Base-by-base conservation (phyloP, 2,113 vertebrate genomes). In the Archilochus colubris region DNA sequence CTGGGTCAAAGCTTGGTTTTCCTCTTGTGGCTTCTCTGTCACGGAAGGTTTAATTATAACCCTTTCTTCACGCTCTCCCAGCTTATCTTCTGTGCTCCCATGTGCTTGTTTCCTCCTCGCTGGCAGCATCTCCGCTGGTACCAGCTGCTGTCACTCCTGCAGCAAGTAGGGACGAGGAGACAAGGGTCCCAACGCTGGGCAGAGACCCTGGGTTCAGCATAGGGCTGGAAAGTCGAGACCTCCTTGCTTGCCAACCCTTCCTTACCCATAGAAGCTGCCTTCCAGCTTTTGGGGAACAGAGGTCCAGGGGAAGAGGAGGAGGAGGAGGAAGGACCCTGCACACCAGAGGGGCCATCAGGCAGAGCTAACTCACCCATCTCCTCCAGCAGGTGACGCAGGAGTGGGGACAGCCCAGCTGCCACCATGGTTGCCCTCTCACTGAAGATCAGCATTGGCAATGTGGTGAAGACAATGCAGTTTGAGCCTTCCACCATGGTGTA, bases 391-490 rank as follows among this genome's bases (percentile, higher is more conserved):
- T 97, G 93, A 97, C 91, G 27, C 85, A 91, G 94, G 81, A 96
- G 93, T 57, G 76, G 96, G 92, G 58, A 89, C 91, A 59, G 40
- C 79, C 89, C 67, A 86, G 74, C 97, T 27, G 98, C 98, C 98
- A 97, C 96, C 98, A 99, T 99, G 99, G 99, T 99, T 95, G 99
- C 99, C n/a, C 97, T 99, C 75, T 99, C 99, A 1, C 97, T 99
- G 94, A 99, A 99, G 98, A 99, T 99, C 97, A 98, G 99, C 86
- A 99, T 99, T 10, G 99, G 99, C 57, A 99, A 99, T 73, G 99
- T 99, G 96, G 98, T 99, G 97, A 99, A 99, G 98, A 99, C 99
- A 0, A 99, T 99, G 99, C 99, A 99, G 97, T 99, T 99, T 9
- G 99, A 99, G 96, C 99, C 99, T 13, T 99, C 99, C 95, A 99